Evolutionary conservation across 2,888 invertebrate genomes (phyloP).

Genomic region (Eupeodes luniger): DNA sequence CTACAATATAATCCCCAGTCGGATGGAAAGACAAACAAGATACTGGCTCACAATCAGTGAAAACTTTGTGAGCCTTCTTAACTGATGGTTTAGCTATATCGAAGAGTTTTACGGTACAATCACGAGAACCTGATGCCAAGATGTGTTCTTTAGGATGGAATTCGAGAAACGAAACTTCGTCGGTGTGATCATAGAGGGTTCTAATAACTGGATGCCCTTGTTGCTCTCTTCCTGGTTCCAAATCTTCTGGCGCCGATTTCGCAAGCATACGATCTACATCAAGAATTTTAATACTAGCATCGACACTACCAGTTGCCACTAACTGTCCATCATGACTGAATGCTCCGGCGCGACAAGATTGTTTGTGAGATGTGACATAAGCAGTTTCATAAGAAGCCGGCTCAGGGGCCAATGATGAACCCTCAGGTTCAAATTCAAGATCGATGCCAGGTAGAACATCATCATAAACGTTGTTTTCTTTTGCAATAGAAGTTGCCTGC

Average conservation of each 20-base stretch:
- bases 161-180: constrained; percentile 98
- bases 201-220: constrained; percentile 99
- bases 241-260: constrained; percentile 96
- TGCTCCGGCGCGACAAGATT: constrained; percentile 96
- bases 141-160: constrained; percentile 98
- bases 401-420: constrained; percentile 96
- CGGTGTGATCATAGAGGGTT: constrained; percentile 96
- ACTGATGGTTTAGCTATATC: constrained; percentile 99
- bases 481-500: constrained; percentile 90
- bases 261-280: constrained; percentile 99
- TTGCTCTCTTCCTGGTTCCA: constrained; percentile 92
- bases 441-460: constrained; percentile 86
- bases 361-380: constrained; percentile 99
- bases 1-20: constrained; percentile 96
- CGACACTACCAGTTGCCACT: constrained; percentile 98
- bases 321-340: constrained; percentile 98
- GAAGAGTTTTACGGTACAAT: constrained; percentile 97
- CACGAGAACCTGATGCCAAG: constrained; percentile 96
- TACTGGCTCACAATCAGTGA: constrained; percentile 96
- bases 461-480: constrained; percentile 85
- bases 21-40: constrained; percentile 97
- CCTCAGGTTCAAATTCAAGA: constrained; percentile 98
- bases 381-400: constrained; percentile 99
- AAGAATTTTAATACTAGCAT: constrained; percentile 99
- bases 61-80: constrained; percentile 98